Conservation (phyloP, 2,113 vertebrate genomes). For the Pedionomus torquatus region DNA sequence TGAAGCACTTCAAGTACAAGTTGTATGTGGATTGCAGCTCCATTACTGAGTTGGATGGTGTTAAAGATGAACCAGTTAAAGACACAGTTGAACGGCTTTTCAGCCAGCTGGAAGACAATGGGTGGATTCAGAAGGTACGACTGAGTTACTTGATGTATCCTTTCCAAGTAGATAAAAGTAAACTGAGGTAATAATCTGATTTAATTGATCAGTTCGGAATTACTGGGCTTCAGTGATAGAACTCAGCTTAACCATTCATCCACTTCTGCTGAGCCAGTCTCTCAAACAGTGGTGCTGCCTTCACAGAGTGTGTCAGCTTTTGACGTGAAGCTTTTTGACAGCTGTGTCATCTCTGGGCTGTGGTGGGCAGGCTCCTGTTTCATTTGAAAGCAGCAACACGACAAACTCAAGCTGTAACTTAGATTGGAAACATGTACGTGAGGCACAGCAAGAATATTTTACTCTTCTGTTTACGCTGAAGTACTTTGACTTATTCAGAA, state of each 20-base stretch:
- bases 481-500: background rate
- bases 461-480: background rate
- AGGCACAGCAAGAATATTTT: background rate
- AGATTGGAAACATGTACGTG: background rate
- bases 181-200: background rate
- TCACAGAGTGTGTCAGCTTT: background rate
- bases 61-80: conserved; percentile 77
- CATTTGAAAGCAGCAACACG: background rate
- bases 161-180: background rate
- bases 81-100: conserved; percentile 79
- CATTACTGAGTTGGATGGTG: conserved; percentile 19
- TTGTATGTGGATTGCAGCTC: conserved; percentile 77
- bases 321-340: background rate
- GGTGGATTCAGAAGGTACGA: conserved; percentile 83
- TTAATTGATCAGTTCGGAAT: background rate
- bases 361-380: background rate
- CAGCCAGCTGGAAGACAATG: conserved; percentile 57
- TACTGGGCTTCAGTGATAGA: background rate
- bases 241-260: background rate
- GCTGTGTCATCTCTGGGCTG: background rate
- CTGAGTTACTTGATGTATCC: background rate
- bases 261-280: background rate
- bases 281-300: background rate
- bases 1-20: conserved; percentile 87
- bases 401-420: background rate